Evolutionary conservation across 2,797 vertebrate species (phyloP), one percentile per base, ranked within the genome.

Genomic region (Alauda arvensis): DNA sequence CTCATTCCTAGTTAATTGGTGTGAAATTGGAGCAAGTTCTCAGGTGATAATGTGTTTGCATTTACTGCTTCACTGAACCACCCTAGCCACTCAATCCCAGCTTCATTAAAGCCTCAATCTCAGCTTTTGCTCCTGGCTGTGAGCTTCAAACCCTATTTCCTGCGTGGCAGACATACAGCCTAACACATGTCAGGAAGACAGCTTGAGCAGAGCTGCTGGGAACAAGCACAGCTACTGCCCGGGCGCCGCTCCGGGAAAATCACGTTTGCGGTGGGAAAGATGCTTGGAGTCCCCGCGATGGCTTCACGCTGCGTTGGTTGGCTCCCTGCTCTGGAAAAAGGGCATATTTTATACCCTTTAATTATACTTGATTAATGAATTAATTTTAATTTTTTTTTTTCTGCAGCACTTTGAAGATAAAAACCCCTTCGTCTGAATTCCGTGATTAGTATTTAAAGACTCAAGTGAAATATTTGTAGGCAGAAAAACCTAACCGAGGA

Each of bases 41-140:
- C 96, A 96, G 96, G 96, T 97, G 96, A 96, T 97, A 96, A 97
- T 97, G 96, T 97, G 96, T 97, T 97, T 96, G 96, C 95, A 95
- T 96, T 97, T 96, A 93, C 96, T 95, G 96, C 96, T 96, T 97
- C 94, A 96, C 93, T 97, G 96, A 94, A 87, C 94, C 81, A 88
- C 95, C 93, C 93, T 71, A 77, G 92, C 94, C 93, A 90, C 94
- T 91, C 92, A 86, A 95, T 95, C 94, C 92, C 92, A 92, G 92
- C 93, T 94, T 96, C 96, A 96, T 96, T 96, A 96, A 96, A 94
- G 90, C 94, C 88, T 91, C 90, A 88, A 91, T 86, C 88, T 88
- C 90, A 82, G 87, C 51, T 84, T 91, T 92, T 93, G 93, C 94
- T 92, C 87, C 95, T 94, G 87, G 94, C 96, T 96, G 95, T 95